Evolutionary conservation across 2,797 vertebrate genomes (phyloP).

Genomic region (Enteromius anoplus): DNA sequence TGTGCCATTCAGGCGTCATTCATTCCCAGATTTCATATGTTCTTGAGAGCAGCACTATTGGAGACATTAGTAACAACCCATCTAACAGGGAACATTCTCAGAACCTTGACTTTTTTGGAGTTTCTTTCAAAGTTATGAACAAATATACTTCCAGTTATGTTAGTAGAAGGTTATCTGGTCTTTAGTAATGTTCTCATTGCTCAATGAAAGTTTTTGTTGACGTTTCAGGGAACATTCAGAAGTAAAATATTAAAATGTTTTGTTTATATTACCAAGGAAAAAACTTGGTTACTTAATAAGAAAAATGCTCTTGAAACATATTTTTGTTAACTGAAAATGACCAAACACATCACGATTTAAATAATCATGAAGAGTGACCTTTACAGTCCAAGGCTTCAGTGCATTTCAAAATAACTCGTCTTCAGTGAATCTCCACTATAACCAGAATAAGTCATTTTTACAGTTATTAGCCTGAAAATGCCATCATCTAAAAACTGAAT

Average conservation of each 20-base stretch:
- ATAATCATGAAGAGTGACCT: neutral
- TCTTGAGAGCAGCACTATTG: neutral
- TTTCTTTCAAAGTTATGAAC: neutral
- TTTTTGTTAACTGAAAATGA: neutral
- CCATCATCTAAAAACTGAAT: conserved; percentile 3
- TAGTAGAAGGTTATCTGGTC: neutral
- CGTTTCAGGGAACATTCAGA: neutral
- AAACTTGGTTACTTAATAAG: neutral
- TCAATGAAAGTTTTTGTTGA: neutral
- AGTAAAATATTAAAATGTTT: neutral
- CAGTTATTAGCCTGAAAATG: conserved; percentile 14
- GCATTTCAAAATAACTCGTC: conserved; percentile 14
- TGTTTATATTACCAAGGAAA: neutral
- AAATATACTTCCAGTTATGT: neutral
- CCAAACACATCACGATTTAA: neutral
- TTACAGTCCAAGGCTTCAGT: neutral
- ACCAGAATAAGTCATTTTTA: neutral
- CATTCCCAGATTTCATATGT: conserved; percentile 14
- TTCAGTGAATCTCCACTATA: conserved; percentile 9
- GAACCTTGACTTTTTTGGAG: neutral
- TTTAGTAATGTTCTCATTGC: neutral
- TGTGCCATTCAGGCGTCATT: conserved; percentile 23
- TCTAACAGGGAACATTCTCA: conserved; percentile 1
- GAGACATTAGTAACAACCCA: conserved; percentile 23
- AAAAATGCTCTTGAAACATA: neutral